phyloP scores from a whole-genome alignment of 2,888 invertebrate genomes.

The Melangyna quadrimaculata region DNA sequence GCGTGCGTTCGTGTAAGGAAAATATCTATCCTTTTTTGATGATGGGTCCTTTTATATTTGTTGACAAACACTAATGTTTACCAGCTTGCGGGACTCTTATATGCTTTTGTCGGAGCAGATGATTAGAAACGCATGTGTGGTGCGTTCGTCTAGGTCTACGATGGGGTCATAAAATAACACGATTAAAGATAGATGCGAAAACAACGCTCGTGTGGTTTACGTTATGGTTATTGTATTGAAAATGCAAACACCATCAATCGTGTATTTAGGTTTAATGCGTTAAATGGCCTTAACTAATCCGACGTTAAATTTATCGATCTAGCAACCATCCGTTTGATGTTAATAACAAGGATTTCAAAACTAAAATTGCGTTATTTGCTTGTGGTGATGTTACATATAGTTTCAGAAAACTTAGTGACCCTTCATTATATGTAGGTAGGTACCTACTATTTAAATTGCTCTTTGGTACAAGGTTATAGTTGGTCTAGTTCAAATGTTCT shows the following conservation, averaged over 20 bases:
- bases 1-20: conserved; percentile 2
- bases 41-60: conserved; percentile 44
- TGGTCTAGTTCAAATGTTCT: not conserved
- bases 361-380: not conserved
- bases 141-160: not conserved
- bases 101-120: conserved; percentile 53
- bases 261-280: conserved; percentile 42
- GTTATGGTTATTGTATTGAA: not conserved
- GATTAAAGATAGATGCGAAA: conserved; percentile 40
- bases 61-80: conserved; percentile 60
- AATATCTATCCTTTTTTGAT: conserved; percentile 20
- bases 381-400: not conserved
- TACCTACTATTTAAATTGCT: no score
- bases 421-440: not conserved
- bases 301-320: conserved; percentile 60
- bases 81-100: conserved; percentile 37
- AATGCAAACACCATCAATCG: conserved; percentile 36
- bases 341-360: not conserved
- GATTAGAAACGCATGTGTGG: conserved; percentile 67
- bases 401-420: not conserved
- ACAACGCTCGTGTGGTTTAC: conserved; percentile 44
- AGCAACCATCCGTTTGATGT: not conserved
- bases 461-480: no score
- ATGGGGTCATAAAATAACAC: conserved; percentile 53
- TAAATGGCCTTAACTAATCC: conserved; percentile 31